Conservation (phyloP, 2,113 vertebrate genomes). For the Psammodynastes pulverulentus region DNA sequence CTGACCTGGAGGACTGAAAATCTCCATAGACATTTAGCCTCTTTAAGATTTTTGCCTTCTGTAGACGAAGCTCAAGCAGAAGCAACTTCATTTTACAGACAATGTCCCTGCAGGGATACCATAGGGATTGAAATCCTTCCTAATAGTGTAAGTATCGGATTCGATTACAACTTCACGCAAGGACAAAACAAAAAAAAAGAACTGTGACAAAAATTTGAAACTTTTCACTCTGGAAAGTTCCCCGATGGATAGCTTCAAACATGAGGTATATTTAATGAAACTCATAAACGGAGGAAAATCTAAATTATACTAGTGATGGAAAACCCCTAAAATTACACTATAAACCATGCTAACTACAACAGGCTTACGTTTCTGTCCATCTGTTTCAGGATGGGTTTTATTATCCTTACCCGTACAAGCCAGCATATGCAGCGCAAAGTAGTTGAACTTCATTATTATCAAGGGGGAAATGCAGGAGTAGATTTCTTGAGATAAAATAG, state of each 20-base stretch:
- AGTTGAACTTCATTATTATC: background rate
- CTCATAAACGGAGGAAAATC: slow-evolving; percentile 68
- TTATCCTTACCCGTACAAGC: background rate
- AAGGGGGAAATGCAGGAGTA: background rate
- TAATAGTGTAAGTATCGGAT: too few relatives aligned
- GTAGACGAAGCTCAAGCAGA: too few relatives aligned
- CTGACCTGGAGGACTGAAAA: too few relatives aligned
- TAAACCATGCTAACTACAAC: slow-evolving; percentile 20
- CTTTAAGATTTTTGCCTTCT: too few relatives aligned
- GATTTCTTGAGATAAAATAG: background rate
- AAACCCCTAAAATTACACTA: slow-evolving; percentile 32
- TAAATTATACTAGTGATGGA: slow-evolving; percentile 38
- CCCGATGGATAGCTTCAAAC: slow-evolving; percentile 71
- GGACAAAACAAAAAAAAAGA: too few relatives aligned
- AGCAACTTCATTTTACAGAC: too few relatives aligned
- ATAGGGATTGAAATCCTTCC: too few relatives aligned
- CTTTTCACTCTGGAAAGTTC: slow-evolving; percentile 73
- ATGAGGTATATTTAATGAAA: slow-evolving; percentile 72
- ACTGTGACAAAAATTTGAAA: slow-evolving; percentile 68
- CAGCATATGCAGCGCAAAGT: background rate
- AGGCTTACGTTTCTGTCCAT: slow-evolving; percentile 9
- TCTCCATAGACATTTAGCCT: too few relatives aligned
- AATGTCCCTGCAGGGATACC: too few relatives aligned
- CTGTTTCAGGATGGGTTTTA: background rate
- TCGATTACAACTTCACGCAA: too few relatives aligned